phyloP scores from a whole-genome alignment of 2,888 invertebrate species.

The Erebia aethiops region DNA sequence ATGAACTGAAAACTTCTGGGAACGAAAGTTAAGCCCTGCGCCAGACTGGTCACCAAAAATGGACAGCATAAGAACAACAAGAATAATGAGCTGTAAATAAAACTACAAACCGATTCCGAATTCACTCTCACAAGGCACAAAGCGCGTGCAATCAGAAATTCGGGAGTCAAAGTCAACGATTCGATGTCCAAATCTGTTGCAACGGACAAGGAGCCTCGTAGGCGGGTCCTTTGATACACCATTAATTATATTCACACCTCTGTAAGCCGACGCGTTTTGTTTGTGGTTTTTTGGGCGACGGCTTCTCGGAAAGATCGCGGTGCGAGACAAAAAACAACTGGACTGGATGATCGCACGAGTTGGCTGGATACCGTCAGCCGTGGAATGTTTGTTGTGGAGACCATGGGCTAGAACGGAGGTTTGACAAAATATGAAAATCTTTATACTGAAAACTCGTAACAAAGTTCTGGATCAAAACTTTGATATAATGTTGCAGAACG shows the following conservation, averaged over 20 bases:
- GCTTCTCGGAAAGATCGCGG: conserved; percentile 70
- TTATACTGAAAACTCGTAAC: not conserved
- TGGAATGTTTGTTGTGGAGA: conserved; percentile 23
- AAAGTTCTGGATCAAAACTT: not conserved
- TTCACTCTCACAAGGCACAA: conserved; percentile 19
- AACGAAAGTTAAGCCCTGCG: not conserved
- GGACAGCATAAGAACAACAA: not conserved
- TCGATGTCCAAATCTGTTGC: conserved; percentile 29
- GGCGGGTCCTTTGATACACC: conserved; percentile 68
- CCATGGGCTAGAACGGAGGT: not conserved
- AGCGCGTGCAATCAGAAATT: conserved; percentile 21
- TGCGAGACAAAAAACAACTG: conserved; percentile 63
- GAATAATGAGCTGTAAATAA: not conserved
- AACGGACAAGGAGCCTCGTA: conserved; percentile 19
- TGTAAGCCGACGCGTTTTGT: conserved; percentile 52
- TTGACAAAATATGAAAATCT: not conserved
- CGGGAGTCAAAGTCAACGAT: conserved; percentile 30
- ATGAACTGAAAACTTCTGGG: not conserved
- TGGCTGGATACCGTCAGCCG: conserved; percentile 34
- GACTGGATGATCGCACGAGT: conserved; percentile 66
- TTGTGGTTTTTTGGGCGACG: conserved; percentile 59
- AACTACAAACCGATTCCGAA: not conserved
- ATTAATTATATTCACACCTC: conserved; percentile 82
- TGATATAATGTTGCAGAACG: not conserved
- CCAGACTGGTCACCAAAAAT: not conserved